Percentiles rank a stretch among this genome's conserved stretches.
phyloP scores from a whole-genome alignment of 2,113 vertebrate genomes.

The Alouatta palliata region DNA sequence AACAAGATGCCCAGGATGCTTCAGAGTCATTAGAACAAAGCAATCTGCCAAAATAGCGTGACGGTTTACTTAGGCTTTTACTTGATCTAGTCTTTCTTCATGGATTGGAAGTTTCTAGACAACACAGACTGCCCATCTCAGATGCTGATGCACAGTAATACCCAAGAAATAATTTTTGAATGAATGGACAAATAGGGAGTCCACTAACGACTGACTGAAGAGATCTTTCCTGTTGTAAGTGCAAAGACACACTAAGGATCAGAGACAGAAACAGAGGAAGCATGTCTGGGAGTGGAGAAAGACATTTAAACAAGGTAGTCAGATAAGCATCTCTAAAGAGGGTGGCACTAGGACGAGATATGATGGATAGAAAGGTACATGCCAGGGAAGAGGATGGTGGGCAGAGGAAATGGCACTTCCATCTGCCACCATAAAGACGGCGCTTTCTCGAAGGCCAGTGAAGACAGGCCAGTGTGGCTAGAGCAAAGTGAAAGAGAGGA shows the following conservation, averaged over 20 bases:
- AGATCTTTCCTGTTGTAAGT: neutral
- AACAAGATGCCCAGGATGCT: neutral
- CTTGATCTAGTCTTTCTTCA: neutral
- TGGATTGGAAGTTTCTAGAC: neutral
- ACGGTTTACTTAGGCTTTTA: neutral
- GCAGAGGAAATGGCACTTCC: neutral
- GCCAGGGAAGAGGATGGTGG: neutral
- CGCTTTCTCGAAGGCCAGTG: neutral
- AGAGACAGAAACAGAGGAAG: neutral
- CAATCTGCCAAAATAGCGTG: neutral
- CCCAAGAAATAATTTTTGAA: neutral
- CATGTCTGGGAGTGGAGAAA: accelerated
- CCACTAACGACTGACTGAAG: neutral
- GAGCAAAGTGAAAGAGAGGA: neutral
- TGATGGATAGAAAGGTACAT: neutral
- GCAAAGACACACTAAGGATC: neutral
- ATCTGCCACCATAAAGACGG: neutral
- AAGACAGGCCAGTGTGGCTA: neutral
- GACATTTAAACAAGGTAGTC: neutral
- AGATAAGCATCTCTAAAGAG: neutral
- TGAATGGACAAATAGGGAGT: neutral
- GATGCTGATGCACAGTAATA: neutral
- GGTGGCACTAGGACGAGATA: neutral
- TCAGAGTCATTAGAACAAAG: neutral
- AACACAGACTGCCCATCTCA: neutral